Evolutionary conservation across 2,113 vertebrate species (phyloP).

Genomic region (Poecile atricapillus): DNA sequence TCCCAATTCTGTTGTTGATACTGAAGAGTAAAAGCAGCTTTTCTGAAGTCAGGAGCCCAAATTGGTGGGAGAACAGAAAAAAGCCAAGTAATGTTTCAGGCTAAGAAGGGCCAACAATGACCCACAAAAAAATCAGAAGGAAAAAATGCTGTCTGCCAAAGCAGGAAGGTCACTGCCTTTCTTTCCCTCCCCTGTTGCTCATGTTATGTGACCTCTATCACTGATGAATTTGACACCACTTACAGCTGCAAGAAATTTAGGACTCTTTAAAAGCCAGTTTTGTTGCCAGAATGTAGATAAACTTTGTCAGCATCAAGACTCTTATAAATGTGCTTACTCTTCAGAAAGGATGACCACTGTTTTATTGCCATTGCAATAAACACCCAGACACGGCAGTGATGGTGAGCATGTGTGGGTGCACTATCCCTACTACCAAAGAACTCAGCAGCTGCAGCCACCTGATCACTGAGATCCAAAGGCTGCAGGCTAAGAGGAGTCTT

Average conservation of each 20-base stretch:
- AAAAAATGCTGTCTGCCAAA: background rate
- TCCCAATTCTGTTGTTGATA: background rate
- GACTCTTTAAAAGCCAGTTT: background rate
- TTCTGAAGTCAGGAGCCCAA: background rate
- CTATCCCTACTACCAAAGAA: background rate
- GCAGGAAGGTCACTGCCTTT: background rate
- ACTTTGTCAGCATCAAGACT: background rate
- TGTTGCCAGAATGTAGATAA: background rate
- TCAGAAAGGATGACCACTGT: background rate
- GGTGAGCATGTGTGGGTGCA: background rate
- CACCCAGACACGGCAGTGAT: rapidly evolving
- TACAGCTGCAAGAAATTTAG: background rate
- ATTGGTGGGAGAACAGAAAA: background rate
- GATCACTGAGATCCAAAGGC: background rate
- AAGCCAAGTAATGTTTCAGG: background rate
- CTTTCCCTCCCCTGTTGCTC: background rate
- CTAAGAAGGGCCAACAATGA: background rate
- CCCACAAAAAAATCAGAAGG: background rate
- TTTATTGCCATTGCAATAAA: background rate
- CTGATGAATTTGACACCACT: background rate
- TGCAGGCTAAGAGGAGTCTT: background rate
- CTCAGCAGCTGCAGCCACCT: background rate
- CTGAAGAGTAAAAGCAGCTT: background rate
- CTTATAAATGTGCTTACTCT: background rate
- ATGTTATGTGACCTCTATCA: background rate